Percentiles rank a stretch among this genome's conserved stretches.
Conservation (phyloP, 1,140 invertebrate genomes). For the Phortica variegata region DNA sequence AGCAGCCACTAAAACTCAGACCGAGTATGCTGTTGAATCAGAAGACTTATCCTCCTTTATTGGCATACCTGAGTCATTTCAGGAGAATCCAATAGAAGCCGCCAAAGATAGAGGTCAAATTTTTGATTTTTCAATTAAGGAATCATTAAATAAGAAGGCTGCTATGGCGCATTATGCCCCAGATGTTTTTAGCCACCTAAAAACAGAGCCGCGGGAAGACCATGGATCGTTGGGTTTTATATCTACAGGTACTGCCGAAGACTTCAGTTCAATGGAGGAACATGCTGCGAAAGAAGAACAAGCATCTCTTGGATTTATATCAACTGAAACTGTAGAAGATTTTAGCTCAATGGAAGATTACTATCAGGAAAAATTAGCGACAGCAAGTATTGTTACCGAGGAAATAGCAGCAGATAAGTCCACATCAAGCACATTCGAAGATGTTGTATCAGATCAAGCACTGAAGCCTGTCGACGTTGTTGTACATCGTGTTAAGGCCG, state of each 20-base stretch:
- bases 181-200: conserved; percentile 22
- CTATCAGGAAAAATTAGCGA: conserved; percentile 41
- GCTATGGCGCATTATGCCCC: conserved; percentile 43
- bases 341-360: conserved; percentile 54
- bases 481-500: conserved; percentile 60
- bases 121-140: conserved; percentile 39
- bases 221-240: conserved; percentile 44
- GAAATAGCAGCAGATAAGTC: conserved; percentile 30
- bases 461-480: conserved; percentile 41
- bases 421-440: conserved; percentile 31
- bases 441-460: conserved; percentile 39
- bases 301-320: conserved; percentile 44
- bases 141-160: conserved; percentile 41
- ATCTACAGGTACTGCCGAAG: conserved; percentile 46
- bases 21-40: conserved; percentile 15
- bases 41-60: conserved; percentile 42
- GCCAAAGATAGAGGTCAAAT: conserved; percentile 33
- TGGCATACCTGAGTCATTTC: conserved; percentile 38
- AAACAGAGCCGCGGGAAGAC: conserved; percentile 36
- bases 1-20: conserved; percentile 13
- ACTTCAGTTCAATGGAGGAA: conserved; percentile 48
- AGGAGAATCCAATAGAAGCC: conserved; percentile 34
- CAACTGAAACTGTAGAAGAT: conserved; percentile 48
- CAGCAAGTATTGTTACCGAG: conserved; percentile 36
- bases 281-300: conserved; percentile 43